phyloP scores from a whole-genome alignment of 2,888 invertebrate species.

The Tenthredo amoena region DNA sequence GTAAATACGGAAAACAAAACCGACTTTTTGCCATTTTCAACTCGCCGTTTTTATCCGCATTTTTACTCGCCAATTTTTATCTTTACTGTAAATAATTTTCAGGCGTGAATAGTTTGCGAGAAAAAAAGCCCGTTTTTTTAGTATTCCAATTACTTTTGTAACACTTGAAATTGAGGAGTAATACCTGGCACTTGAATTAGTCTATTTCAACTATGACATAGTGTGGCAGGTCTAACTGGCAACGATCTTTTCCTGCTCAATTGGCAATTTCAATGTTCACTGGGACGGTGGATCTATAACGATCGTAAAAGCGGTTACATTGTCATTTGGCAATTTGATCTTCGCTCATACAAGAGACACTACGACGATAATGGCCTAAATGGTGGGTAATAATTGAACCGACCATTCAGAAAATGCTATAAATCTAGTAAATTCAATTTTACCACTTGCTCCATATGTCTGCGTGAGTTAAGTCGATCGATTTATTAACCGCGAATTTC shows the following conservation, averaged over 20 bases:
- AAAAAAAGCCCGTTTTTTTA: background rate
- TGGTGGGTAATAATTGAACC: slow-evolving; percentile 27
- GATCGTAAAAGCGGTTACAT: slow-evolving; percentile 45
- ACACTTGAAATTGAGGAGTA: background rate
- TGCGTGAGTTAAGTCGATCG: background rate
- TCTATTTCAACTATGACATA: background rate
- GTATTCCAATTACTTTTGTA: too few species aligned
- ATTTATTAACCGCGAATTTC: background rate
- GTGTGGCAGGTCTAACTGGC: background rate
- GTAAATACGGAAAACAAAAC: background rate
- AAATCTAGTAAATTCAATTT: slow-evolving; percentile 10
- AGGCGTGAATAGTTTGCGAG: background rate
- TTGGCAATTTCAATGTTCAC: slow-evolving; percentile 28
- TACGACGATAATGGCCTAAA: slow-evolving; percentile 36
- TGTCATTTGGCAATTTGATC: slow-evolving; percentile 48
- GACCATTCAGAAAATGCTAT: slow-evolving; percentile 37
- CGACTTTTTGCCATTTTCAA: background rate
- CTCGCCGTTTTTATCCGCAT: background rate
- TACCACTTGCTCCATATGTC: background rate
- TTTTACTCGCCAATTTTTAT: background rate
- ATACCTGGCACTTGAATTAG: background rate
- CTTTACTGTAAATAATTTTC: background rate
- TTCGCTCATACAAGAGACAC: slow-evolving; percentile 30
- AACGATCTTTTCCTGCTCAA: background rate
- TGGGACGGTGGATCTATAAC: slow-evolving; percentile 21